Conservation (phyloP, 2,797 vertebrate species). For the Pseudochirops corinnae region DNA sequence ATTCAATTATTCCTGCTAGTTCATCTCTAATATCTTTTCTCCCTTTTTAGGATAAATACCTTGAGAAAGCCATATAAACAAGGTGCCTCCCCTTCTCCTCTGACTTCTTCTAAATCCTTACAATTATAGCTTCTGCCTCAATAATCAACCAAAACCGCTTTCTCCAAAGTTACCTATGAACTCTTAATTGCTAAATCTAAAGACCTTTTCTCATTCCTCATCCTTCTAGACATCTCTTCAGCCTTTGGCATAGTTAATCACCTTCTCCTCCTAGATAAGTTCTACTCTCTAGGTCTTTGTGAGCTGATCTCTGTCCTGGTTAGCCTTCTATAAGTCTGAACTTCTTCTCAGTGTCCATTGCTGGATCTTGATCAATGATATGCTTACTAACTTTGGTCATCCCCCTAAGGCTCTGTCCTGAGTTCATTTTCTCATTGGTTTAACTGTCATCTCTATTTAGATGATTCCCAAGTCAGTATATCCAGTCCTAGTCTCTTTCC, state of each 20-base stretch:
- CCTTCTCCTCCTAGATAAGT: background rate
- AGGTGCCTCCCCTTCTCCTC: background rate
- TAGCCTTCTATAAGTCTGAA: background rate
- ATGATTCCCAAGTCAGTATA: background rate
- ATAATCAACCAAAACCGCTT: background rate
- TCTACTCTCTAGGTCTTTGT: background rate
- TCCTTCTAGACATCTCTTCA: background rate
- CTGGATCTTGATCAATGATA: background rate
- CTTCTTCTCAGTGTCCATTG: background rate
- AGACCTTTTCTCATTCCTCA: background rate
- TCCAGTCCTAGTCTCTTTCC: background rate
- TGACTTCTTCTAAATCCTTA: background rate
- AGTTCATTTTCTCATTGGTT: background rate
- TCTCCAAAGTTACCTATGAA: background rate
- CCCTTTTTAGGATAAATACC: background rate
- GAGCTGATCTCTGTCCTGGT: background rate
- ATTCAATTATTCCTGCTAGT: background rate
- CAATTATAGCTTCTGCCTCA: background rate
- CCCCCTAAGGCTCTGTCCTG: background rate
- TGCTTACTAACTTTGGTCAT: background rate
- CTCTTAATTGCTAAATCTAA: background rate
- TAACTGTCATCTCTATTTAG: background rate
- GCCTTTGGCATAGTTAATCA: background rate
- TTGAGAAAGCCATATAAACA: background rate
- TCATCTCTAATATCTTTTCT: background rate